phyloP scores from a whole-genome alignment of 2,113 vertebrate genomes.

The Eurypyga helias region DNA sequence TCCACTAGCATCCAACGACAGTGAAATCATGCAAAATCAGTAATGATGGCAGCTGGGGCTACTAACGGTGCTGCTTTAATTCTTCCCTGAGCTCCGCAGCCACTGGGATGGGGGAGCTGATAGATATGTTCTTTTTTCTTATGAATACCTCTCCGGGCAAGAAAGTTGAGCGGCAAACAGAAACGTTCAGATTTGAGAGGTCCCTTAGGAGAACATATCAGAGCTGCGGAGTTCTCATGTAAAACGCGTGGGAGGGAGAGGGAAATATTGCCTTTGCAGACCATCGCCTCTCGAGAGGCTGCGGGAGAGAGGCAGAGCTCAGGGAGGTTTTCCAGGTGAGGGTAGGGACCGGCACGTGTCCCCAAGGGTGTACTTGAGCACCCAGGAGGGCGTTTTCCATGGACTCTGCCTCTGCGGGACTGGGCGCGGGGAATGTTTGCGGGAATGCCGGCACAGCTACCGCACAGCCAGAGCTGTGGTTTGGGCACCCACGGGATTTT shows the following conservation, averaged over 20 bases:
- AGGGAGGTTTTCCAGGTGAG: neutral
- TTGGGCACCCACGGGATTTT: neutral
- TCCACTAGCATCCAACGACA: neutral
- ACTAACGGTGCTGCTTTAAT: neutral
- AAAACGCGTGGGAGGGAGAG: neutral
- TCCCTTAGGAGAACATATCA: neutral
- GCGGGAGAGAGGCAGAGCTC: neutral
- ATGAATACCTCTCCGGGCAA: neutral
- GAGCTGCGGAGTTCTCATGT: neutral
- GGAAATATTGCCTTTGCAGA: neutral
- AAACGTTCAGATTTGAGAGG: neutral
- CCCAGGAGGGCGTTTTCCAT: fast-evolving
- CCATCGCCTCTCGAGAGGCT: neutral
- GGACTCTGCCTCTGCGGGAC: fast-evolving
- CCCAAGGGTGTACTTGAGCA: fast-evolving
- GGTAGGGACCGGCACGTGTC: fast-evolving
- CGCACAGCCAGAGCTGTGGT: fast-evolving
- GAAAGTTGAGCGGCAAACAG: neutral
- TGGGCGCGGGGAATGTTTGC: neutral
- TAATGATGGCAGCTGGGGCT: neutral
- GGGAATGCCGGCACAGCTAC: neutral
- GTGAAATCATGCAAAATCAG: fast-evolving
- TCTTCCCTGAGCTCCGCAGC: neutral
- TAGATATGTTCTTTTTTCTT: neutral
- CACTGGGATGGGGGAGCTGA: neutral